Percentiles rank a stretch among this genome's conserved stretches.
Conservation (phyloP, 2,113 vertebrate genomes). For the Sprattus sprattus region DNA sequence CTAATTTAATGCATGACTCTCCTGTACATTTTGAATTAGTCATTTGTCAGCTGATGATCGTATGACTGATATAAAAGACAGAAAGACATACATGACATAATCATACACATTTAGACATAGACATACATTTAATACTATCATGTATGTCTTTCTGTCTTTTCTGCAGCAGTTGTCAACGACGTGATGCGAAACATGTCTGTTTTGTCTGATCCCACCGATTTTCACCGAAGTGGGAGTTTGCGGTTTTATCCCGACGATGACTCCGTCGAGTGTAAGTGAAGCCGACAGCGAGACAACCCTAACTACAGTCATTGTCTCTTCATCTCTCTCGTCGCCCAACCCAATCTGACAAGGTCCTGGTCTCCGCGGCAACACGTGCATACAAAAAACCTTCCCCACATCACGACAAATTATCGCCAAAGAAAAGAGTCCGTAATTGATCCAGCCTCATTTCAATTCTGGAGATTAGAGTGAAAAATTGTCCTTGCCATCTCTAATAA, state of each 20-base stretch:
- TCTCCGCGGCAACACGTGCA: conserved; percentile 44
- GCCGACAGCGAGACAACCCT: neutral
- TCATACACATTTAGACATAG: too few species aligned
- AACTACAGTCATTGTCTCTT: neutral
- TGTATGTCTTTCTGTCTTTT: too few species aligned
- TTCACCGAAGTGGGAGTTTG: neutral
- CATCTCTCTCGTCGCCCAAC: conserved; percentile 43
- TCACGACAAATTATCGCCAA: conserved; percentile 47
- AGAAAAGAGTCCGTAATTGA: conserved; percentile 66
- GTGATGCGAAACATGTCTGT: neutral
- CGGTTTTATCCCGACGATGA: neutral
- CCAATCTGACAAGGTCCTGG: conserved; percentile 47
- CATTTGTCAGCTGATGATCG: too few species aligned
- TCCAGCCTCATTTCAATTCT: conserved; percentile 65
- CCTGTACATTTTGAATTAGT: too few species aligned
- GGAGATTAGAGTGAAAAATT: conserved; percentile 69
- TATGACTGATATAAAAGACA: too few species aligned
- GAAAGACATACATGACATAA: too few species aligned
- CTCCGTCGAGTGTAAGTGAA: neutral
- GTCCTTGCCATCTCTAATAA: conserved; percentile 67
- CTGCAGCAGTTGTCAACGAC: too few species aligned
- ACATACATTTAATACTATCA: too few species aligned
- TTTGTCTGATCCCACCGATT: neutral
- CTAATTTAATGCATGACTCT: too few species aligned
- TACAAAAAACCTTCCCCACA: conserved; percentile 51